These are phyloP conservation scores for Drosophila lacertosa DNA, from an alignment of 1,140 invertebrate species.

Conservation along the genomic window DNA sequence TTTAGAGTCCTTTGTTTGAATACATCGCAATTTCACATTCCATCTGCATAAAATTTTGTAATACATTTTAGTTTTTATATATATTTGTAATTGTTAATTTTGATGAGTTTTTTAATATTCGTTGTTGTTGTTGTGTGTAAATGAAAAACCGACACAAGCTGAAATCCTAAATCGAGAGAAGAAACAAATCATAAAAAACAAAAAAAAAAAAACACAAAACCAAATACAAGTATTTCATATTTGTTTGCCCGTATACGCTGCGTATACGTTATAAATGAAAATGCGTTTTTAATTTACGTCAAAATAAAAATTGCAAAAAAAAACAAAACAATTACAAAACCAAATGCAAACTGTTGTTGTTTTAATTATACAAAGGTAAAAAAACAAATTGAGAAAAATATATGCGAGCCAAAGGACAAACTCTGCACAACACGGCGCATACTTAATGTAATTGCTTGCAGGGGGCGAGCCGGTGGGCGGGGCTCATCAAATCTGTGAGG, in stretches of 20 bases:
- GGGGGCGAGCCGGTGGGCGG: constrained; percentile 1
- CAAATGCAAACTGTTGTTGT: constrained; percentile 32
- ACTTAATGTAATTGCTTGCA: constrained; percentile 65
- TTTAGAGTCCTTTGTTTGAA: constrained; percentile 9
- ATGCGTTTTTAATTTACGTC: constrained; percentile 64
- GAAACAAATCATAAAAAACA: too few species aligned
- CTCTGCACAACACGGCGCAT: constrained; percentile 43
- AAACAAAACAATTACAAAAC: constrained; percentile 36
- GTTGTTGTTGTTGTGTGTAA: constrained; percentile 45
- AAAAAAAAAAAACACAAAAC: constrained; percentile 14
- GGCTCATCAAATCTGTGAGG: constrained; percentile 55
- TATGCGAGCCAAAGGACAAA: background rate
- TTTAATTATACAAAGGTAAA: constrained; percentile 1
- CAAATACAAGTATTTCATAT: constrained; percentile 69
- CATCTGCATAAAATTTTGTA: constrained; percentile 32
- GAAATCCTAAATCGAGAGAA: constrained; percentile 13
- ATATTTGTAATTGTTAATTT: constrained; percentile 34
- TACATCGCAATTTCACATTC: constrained; percentile 36
- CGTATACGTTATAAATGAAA: constrained; percentile 60
- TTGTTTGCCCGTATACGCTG: constrained; percentile 49
- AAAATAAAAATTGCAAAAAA: constrained; percentile 62
- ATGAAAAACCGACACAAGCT: constrained; percentile 15
- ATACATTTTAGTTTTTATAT: constrained; percentile 12
- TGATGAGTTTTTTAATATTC: constrained; percentile 42
- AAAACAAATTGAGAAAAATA: constrained; percentile 16